Base-by-base conservation (phyloP, 1,140 invertebrate genomes). In the Hesperophylax magnus region DNA sequence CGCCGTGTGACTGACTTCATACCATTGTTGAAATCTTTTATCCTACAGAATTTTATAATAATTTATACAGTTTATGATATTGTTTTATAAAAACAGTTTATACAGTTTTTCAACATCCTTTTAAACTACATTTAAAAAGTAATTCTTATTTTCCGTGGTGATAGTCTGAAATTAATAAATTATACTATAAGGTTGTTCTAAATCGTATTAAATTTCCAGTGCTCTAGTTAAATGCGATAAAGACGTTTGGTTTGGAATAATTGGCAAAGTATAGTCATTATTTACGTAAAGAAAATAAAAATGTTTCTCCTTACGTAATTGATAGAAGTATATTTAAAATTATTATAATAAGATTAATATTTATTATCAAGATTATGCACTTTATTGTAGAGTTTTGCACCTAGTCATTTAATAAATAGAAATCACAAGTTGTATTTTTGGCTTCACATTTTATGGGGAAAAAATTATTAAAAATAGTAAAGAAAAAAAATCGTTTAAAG, bases 361-460 rank as follows among this genome's bases (percentile, higher is more conserved):
- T 67, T 15, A 27, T 34, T 65, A 65, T 65, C 27, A 22, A 65
- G 3, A 22, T 53, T 72, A 22, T 54, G 53, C 52, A 72, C 52
- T 53, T 72, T 24, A 52, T 7, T n/a, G 69, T 72, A 72, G 69
- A 53, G 20, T 27, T 72, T 20, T 9, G 69, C 69, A 72, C 69
- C 14, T 72, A 72, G 52, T 27, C 39, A 6, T 72, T 24, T 65
- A 77, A 71, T 74, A 60, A 77, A 80, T 65, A 79, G 31, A 79
- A 76, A 67, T 76, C 76, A 71, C 79, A 77, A 67, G 58, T 83
- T 79, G 82, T 83, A 83, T 81, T 83, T 83, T 81, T 83, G 79
- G 72, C 69, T 81, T 80, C 79, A 83, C 78, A 54, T 76, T 82
- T 80, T 77, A 69, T 24, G 75, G 69, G 71, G 71, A 77, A 71